phyloP scores from a whole-genome alignment of 2,113 vertebrate genomes.

The Hydrochoerus hydrochaeris region DNA sequence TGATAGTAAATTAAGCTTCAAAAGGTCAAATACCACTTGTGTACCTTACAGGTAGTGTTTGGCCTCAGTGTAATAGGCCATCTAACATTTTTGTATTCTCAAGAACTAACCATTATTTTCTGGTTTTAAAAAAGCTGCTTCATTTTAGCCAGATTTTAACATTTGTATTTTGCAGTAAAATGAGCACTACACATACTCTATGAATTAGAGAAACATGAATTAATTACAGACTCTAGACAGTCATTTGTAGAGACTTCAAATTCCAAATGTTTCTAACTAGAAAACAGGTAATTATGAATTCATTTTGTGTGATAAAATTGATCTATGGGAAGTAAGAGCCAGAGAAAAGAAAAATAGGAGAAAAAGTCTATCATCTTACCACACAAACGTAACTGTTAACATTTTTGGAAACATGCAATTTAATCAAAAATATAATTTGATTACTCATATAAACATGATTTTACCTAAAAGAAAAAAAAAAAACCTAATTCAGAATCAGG shows the following conservation, averaged over 20 bases:
- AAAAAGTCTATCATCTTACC: not conserved
- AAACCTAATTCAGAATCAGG: not conserved
- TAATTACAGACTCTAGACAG: constrained; percentile 8
- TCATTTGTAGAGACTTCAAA: not conserved
- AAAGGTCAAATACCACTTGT: not conserved
- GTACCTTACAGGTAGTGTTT: not conserved
- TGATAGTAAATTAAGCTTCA: not conserved
- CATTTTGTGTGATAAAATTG: constrained; percentile 41
- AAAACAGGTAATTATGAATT: not conserved
- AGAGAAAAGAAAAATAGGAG: constrained; percentile 33
- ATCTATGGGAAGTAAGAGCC: not conserved
- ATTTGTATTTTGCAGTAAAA: constrained; percentile 28
- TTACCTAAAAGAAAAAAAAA: constrained; percentile 6
- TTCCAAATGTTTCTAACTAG: constrained; percentile 29
- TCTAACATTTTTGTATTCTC: not conserved
- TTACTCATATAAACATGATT: constrained; percentile 58
- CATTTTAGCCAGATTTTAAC: not conserved
- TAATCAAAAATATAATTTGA: constrained; percentile 62
- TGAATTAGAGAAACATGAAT: not conserved
- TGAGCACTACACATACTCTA: not conserved
- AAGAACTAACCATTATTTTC: constrained; percentile 20
- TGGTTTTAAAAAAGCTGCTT: not conserved
- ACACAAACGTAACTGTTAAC: constrained; percentile 41
- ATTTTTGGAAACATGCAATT: constrained; percentile 58
- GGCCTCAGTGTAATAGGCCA: not conserved